These are phyloP conservation scores for Lota lota DNA, from an alignment of 2,113 vertebrate species.

Conservation along the genomic window DNA sequence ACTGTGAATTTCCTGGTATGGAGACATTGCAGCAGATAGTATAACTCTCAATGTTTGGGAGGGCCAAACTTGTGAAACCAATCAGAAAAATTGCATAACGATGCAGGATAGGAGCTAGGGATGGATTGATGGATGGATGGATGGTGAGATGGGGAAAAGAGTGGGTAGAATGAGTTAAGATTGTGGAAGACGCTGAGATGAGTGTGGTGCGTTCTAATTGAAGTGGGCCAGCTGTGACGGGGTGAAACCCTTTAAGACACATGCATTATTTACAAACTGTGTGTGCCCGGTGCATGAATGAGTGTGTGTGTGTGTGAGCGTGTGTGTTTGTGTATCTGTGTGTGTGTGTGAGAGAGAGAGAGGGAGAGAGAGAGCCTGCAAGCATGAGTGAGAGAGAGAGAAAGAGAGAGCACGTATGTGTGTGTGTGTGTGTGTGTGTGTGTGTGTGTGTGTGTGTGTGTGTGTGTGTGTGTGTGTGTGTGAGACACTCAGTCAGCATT, in stretches of 20 bases:
- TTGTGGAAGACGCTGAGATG: not conserved
- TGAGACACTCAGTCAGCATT: slow-evolving; percentile 50
- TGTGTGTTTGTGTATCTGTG: slow-evolving; percentile 15
- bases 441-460: not conserved
- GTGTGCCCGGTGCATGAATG: slow-evolving; percentile 19
- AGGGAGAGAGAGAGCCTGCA: not conserved
- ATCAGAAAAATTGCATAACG: not conserved
- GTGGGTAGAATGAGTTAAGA: not conserved
- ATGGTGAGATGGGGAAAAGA: not conserved
- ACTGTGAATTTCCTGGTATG: too few relatives aligned
- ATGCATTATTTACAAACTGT: slow-evolving; percentile 74
- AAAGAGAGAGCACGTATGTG: slow-evolving; percentile 9
- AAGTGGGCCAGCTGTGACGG: slow-evolving; percentile 67
- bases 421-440: not conserved
- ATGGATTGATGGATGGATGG: slow-evolving; percentile 24
- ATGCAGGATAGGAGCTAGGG: slow-evolving; percentile 15
- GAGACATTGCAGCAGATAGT: too few relatives aligned
- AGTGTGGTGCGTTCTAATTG: slow-evolving; percentile 65
- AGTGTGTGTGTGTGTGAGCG: slow-evolving; percentile 23
- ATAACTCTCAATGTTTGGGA: too few relatives aligned
- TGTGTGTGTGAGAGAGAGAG: slow-evolving; percentile 23
- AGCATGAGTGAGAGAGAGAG: slow-evolving; percentile 16
- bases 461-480: not conserved
- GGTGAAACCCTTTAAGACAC: slow-evolving; percentile 73
- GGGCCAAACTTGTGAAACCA: not conserved